Evolutionary conservation across 2,888 invertebrate species (phyloP).

Genomic region (Scelioninae gen. 2): DNA sequence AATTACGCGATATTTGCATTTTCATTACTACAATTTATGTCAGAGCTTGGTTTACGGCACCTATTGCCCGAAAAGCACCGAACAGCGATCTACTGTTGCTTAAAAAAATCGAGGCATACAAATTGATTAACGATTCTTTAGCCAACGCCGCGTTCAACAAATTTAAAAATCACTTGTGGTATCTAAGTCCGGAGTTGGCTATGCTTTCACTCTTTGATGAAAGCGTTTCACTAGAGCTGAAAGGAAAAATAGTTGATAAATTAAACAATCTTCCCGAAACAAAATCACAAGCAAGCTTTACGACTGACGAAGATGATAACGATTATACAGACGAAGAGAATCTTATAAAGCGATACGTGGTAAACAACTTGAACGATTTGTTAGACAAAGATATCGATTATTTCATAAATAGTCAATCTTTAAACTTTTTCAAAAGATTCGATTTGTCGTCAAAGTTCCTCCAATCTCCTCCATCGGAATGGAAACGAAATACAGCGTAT

Average conservation of each 20-base stretch:
- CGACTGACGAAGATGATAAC: background rate
- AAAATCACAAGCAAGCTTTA: background rate
- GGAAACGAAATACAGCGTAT: background rate
- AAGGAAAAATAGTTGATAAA: conserved; percentile 5
- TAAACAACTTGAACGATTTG: background rate
- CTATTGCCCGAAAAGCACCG: conserved; percentile 48
- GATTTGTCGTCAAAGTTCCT: background rate
- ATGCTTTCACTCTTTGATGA: conserved; percentile 11
- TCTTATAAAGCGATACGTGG: conserved; percentile 17
- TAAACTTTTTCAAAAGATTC: conserved; percentile 9
- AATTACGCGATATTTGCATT: conserved; percentile 50
- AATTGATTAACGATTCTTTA: conserved; percentile 2
- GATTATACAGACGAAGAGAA: conserved; percentile 3
- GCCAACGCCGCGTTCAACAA: conserved; percentile 3
- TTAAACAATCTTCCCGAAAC: too few species aligned
- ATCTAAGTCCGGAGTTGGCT: conserved; percentile 6
- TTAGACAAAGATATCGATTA: conserved; percentile 31
- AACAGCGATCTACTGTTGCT: conserved; percentile 49
- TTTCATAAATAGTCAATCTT: conserved; percentile 23
- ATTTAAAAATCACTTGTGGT: conserved; percentile 16
- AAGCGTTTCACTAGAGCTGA: conserved; percentile 4
- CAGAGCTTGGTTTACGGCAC: conserved; percentile 48
- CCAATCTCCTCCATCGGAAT: conserved; percentile 7
- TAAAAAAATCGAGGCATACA: conserved; percentile 40
- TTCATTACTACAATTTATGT: conserved; percentile 54